These are phyloP conservation scores for Aselliscus stoliczkanus DNA, from an alignment of 2,797 vertebrate species.

Conservation along the genomic window DNA sequence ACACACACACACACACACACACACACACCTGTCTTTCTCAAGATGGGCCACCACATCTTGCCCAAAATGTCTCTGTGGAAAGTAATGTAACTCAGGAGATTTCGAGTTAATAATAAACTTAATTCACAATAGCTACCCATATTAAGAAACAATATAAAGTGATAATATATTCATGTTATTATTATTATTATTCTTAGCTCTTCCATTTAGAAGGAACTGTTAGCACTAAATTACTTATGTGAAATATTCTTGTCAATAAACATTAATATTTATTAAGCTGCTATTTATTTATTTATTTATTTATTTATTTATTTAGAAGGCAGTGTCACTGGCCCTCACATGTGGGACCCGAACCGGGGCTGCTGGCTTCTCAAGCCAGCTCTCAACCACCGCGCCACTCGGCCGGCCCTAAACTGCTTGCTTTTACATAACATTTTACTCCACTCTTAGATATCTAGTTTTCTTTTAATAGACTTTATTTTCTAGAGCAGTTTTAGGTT, in stretches of 20 bases:
- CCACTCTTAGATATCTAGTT: neutral
- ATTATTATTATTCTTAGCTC: neutral
- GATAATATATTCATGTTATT: neutral
- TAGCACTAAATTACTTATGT: neutral
- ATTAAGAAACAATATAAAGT: neutral
- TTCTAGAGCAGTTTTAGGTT: neutral
- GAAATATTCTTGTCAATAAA: neutral
- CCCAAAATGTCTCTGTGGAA: neutral
- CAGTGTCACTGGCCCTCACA: too few relatives aligned
- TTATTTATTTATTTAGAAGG: too few relatives aligned
- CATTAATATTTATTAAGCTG: neutral
- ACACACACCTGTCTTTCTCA: neutral
- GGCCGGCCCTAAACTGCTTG: too few relatives aligned
- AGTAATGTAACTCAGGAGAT: neutral
- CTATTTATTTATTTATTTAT: too few relatives aligned
- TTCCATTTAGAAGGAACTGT: neutral
- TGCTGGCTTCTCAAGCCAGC: too few relatives aligned
- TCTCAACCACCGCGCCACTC: too few relatives aligned
- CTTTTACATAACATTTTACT: neutral
- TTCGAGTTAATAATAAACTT: neutral
- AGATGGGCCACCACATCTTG: neutral
- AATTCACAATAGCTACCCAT: neutral
- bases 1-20: neutral
- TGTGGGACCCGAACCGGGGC: too few relatives aligned
- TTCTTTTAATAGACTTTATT: neutral